Conservation (phyloP, 2,113 vertebrate species). For the Dinomys branickii region DNA sequence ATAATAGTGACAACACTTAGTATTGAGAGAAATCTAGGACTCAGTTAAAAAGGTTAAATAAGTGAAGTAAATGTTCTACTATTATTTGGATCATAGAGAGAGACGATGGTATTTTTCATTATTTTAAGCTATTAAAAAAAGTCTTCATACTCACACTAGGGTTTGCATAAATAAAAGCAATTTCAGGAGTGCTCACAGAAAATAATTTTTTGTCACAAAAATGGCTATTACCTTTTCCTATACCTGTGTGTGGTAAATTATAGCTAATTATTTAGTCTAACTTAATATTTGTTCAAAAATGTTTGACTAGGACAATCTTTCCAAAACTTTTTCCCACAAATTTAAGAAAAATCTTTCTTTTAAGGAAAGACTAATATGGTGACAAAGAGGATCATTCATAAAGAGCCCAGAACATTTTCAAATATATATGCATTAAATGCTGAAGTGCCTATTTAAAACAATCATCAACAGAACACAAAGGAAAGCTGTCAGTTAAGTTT, state of each 20-base stretch:
- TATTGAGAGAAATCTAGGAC: not conserved
- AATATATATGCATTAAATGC: not conserved
- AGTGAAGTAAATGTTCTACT: not conserved
- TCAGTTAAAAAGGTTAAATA: not conserved
- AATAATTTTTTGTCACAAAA: constrained; percentile 68
- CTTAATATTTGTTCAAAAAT: not conserved
- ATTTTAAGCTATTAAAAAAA: not conserved
- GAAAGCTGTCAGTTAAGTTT: not conserved
- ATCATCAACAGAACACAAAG: not conserved
- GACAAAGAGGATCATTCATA: not conserved
- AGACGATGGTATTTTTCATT: not conserved
- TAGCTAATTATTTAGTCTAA: constrained; percentile 38
- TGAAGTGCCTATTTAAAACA: not conserved
- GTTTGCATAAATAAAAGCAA: constrained; percentile 53
- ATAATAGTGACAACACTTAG: not conserved
- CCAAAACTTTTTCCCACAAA: constrained; percentile 66
- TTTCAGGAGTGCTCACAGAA: constrained; percentile 53
- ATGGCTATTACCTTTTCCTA: constrained; percentile 63
- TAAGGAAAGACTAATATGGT: not conserved
- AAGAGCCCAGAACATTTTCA: not conserved
- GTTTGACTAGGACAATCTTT: constrained; percentile 43
- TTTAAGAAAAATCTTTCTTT: constrained; percentile 33
- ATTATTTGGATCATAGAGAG: not conserved
- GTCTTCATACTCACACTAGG: not conserved
- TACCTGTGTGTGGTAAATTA: constrained; percentile 65